Conservation (phyloP, 2,113 vertebrate species). For the Coturnix japonica region DNA sequence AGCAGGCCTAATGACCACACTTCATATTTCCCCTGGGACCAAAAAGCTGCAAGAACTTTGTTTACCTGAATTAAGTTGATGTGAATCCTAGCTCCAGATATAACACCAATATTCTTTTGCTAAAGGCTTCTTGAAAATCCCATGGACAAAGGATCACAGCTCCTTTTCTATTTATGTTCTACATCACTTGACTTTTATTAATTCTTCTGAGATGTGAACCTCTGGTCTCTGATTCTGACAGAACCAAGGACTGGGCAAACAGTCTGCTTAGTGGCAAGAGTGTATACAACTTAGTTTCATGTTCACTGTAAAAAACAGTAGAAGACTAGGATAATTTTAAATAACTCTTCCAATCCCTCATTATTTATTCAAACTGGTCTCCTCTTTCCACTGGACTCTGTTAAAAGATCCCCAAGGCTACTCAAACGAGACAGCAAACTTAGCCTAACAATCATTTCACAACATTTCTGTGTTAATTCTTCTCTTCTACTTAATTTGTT, state of each 20-base stretch:
- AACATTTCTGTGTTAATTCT: not conserved
- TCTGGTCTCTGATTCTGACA: not conserved
- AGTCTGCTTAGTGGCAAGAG: not conserved
- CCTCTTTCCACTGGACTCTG: not conserved
- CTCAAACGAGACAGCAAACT: not conserved
- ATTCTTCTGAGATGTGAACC: not conserved
- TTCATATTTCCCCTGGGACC: not conserved
- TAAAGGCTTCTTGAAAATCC: not conserved
- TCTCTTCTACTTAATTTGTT: not conserved
- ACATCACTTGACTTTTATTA: not conserved
- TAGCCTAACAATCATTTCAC: not conserved
- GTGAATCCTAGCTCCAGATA: not conserved
- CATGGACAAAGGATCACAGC: not conserved
- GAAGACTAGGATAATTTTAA: not conserved
- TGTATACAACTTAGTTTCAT: fast-evolving
- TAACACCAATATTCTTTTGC: not conserved
- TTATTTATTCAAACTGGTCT: not conserved
- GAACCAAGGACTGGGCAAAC: not conserved
- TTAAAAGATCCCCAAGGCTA: not conserved
- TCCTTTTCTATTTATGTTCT: not conserved
- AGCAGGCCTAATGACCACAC: not conserved
- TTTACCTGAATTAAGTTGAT: not conserved
- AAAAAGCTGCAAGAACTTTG: not conserved
- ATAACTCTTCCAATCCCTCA: not conserved
- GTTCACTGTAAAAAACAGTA: not conserved